A percentile compares a stretch with the other conserved stretches of the same genome.
phyloP scores from a whole-genome alignment of 2,113 vertebrate species.

The Ahaetulla prasina region DNA sequence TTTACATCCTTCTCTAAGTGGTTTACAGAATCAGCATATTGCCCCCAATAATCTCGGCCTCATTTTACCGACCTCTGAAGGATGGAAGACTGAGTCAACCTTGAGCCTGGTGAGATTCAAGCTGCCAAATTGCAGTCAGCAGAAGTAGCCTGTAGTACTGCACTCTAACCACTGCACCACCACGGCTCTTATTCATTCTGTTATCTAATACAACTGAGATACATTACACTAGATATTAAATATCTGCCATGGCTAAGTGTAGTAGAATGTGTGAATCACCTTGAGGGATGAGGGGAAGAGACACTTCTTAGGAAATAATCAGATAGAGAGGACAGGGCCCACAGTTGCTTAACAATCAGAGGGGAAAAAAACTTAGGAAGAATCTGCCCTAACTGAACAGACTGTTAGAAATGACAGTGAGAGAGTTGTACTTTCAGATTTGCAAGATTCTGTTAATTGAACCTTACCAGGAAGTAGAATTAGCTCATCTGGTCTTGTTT shows the following conservation, averaged over 20 bases:
- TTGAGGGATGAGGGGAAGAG: background rate
- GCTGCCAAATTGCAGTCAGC: too few species aligned
- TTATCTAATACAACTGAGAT: background rate
- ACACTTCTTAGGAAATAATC: background rate
- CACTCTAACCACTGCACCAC: too few species aligned
- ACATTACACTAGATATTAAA: background rate
- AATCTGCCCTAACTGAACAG: background rate
- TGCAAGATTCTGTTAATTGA: background rate
- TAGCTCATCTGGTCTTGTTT: background rate
- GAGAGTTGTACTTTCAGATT: background rate
- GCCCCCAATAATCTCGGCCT: too few species aligned
- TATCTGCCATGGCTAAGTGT: background rate
- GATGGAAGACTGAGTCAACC: too few species aligned
- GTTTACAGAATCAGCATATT: too few species aligned
- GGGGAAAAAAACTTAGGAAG: background rate
- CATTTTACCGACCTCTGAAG: too few species aligned
- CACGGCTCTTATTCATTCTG: too few species aligned
- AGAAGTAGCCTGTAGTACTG: too few species aligned
- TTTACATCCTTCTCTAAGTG: too few species aligned
- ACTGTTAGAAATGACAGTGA: background rate
- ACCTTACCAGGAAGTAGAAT: background rate
- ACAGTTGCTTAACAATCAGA: background rate
- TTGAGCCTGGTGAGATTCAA: too few species aligned
- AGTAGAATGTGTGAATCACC: background rate
- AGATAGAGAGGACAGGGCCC: background rate